A percentile compares a stretch with the other conserved stretches of the same genome.
Evolutionary conservation across 1,140 invertebrate species (phyloP).

Genomic region (Apis mellifera): Amel_HAv3.1 CM009941.2:941501-942000

Average conservation of each 20-base stretch:
- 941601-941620: slow-evolving; percentile 51
- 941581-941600: slow-evolving; percentile 22
- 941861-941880: not conserved
- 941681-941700: too few relatives aligned
- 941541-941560: slow-evolving; percentile 28
- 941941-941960: slow-evolving; percentile 26
- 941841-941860: not conserved
- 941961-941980: not conserved
- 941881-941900: not conserved
- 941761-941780: slow-evolving; percentile 1
- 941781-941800: too few relatives aligned
- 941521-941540: not conserved
- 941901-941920: not conserved
- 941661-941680: not conserved
- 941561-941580: slow-evolving; percentile 20
- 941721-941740: too few relatives aligned
- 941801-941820: not conserved
- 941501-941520: slow-evolving; percentile 20
- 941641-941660: not conserved
- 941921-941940: slow-evolving; percentile 11
- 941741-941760: not conserved
- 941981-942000: not conserved
- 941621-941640: slow-evolving; percentile 18
- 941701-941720: too few relatives aligned
- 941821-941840: not conserved